These are phyloP conservation scores for Oeneis ivallda DNA, from an alignment of 2,888 invertebrate species.

Conservation along the genomic window DNA sequence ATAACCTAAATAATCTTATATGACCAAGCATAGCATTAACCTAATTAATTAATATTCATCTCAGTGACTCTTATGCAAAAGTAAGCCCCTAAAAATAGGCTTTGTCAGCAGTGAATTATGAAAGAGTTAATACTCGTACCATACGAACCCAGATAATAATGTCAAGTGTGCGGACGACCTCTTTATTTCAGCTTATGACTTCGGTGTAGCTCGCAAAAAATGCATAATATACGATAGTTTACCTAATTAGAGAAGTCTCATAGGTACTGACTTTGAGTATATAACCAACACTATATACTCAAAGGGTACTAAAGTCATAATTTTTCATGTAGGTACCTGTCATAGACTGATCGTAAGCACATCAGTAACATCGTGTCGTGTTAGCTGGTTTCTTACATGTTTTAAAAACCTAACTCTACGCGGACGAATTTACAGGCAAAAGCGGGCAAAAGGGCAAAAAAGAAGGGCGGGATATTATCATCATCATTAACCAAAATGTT, in stretches of 20 bases:
- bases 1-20: not conserved
- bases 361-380: too few relatives aligned
- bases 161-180: constrained; percentile 5
- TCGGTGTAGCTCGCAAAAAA: not conserved
- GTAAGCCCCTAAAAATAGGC: not conserved
- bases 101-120: constrained; percentile 7
- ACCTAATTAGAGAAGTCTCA: not conserved
- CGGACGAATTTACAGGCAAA: too few relatives aligned
- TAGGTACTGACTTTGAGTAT: too few relatives aligned
- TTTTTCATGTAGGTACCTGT: too few relatives aligned
- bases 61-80: not conserved
- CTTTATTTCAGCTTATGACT: not conserved
- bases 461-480: too few relatives aligned
- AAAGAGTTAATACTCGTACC: not conserved
- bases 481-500: too few relatives aligned
- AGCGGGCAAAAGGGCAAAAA: too few relatives aligned
- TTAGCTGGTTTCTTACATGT: too few relatives aligned
- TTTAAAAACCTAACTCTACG: too few relatives aligned
- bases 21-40: constrained; percentile 1
- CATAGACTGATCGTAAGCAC: too few relatives aligned
- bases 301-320: too few relatives aligned
- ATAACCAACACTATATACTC: too few relatives aligned
- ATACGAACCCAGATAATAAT: constrained; percentile 6
- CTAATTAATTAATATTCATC: constrained; percentile 9
- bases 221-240: not conserved